A percentile compares a stretch with the other conserved stretches of the same genome.
Conservation (phyloP, 1,140 invertebrate genomes). For the Drosophila quadrilineata region DNA sequence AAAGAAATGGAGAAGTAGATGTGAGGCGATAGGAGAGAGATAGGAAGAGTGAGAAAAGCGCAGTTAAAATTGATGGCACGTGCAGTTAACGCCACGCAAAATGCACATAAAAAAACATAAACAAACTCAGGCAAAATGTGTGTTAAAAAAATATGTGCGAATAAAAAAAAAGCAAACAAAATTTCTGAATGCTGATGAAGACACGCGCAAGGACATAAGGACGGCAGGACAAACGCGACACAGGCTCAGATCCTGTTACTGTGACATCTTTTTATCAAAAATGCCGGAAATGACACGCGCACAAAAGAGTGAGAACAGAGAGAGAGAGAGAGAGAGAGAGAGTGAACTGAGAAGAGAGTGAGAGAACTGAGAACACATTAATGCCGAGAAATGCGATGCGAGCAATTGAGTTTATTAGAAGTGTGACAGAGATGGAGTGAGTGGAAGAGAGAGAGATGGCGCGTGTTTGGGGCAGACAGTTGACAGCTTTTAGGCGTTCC, state of each 20-base stretch:
- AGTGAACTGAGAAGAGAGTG: constrained; percentile 9
- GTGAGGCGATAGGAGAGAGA: background rate
- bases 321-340: background rate
- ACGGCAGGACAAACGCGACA: background rate
- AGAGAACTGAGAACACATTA: constrained; percentile 1
- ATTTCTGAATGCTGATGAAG: constrained; percentile 59
- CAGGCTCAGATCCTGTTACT: constrained; percentile 25
- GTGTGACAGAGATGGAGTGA: too few species aligned
- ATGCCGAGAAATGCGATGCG: constrained; percentile 10
- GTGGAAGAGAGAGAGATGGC: background rate
- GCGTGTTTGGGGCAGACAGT: constrained; percentile 37
- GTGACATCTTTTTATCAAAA: constrained; percentile 49
- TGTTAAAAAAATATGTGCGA: constrained; percentile 52
- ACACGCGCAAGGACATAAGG: constrained; percentile 15
- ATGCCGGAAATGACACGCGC: constrained; percentile 65
- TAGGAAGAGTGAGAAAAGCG: constrained; percentile 37
- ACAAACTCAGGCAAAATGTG: constrained; percentile 42
- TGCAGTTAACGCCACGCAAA: constrained; percentile 73
- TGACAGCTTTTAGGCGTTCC: constrained; percentile 41
- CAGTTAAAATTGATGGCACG: constrained; percentile 74
- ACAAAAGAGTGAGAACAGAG: too few species aligned
- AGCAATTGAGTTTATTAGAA: too few species aligned
- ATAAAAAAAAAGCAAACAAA: constrained; percentile 31
- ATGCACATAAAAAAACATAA: constrained; percentile 68
- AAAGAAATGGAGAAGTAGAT: background rate